Base-by-base conservation (phyloP, 2,888 invertebrate species). In the Torymus tubicola region DNA sequence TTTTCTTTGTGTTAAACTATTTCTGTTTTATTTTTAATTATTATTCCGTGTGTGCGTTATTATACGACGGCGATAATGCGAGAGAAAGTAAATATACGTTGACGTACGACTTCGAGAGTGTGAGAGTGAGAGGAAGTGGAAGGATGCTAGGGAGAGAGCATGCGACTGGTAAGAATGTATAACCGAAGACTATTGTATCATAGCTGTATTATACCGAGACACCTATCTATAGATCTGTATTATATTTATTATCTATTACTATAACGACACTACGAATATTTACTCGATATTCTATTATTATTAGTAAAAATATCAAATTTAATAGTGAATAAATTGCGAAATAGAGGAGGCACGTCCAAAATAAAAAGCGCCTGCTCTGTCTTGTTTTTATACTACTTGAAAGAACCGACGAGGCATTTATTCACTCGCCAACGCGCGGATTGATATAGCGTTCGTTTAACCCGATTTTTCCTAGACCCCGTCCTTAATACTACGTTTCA, bases 211-310 rank as follows among this genome's bases (percentile, higher is more conserved):
- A 90, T 90, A 90, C 85, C 86, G 88, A 89, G 88, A 82, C 75
- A 80, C 86, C 84, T 89, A 90, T 88, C 87, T 86, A 90, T 89
- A 90, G 88, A 89, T 88, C 86, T 90, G 90, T 90, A 89, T 89
- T 88, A 90, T 90, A 90, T 86, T 86, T 86, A 86, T 86, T 86
- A 86, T 86, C 86, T 84, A 86, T 84, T 85, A 85, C 84, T 87
- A 88, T 87, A 86, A 88, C 85, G 86, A 88, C 84, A 86, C 87
- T 87, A 87, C 86, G 87, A 87, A 89, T 88, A 89, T 88, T 88
- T 86, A 87, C 86, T 88, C 88, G 89, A 89, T 90, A 90, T 89
- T 90, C 88, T 88, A 89, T 88, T 88, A 87, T 88, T 88, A 86
- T 88, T 90, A 90, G 88, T 88, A 85, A 89, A 31, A 88, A 88